Evolutionary conservation across 1,140 invertebrate species (phyloP).

Genomic region (Dufourea novaeangliae): DNA sequence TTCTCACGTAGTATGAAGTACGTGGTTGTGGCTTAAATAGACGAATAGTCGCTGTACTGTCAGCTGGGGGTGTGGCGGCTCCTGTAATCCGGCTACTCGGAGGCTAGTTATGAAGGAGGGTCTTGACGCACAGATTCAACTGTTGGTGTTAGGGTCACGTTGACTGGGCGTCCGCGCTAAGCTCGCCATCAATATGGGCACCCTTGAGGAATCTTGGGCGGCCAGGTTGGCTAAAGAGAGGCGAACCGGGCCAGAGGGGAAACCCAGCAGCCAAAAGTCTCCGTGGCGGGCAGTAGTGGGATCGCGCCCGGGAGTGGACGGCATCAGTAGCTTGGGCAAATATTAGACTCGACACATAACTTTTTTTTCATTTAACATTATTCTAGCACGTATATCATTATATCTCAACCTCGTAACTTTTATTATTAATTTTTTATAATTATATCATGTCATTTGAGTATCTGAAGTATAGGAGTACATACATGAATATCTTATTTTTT

Average conservation of each 20-base stretch:
- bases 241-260: constrained; percentile 97
- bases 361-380: constrained; percentile 82
- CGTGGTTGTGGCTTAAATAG: constrained; percentile 33
- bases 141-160: constrained; percentile 86
- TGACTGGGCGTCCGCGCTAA: constrained; percentile 93
- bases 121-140: constrained; percentile 91
- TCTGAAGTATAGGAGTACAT: too few relatives aligned
- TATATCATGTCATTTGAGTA: background rate
- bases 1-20: background rate
- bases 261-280: constrained; percentile 98
- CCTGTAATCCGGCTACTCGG: constrained; percentile 97
- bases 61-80: constrained; percentile 94
- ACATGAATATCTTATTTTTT: too few relatives aligned
- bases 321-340: constrained; percentile 91
- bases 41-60: constrained; percentile 53
- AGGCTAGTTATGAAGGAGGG: constrained; percentile 92
- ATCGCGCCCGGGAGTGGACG: constrained; percentile 96
- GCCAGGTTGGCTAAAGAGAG: constrained; percentile 96
- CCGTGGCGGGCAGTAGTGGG: constrained; percentile 98
- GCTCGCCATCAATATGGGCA: constrained; percentile 96
- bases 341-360: constrained; percentile 91
- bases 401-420: background rate
- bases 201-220: constrained; percentile 88
- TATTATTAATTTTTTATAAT: background rate
- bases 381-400: background rate